Conservation (phyloP, 2,113 vertebrate species). For the Macquaria ambigua region DNA sequence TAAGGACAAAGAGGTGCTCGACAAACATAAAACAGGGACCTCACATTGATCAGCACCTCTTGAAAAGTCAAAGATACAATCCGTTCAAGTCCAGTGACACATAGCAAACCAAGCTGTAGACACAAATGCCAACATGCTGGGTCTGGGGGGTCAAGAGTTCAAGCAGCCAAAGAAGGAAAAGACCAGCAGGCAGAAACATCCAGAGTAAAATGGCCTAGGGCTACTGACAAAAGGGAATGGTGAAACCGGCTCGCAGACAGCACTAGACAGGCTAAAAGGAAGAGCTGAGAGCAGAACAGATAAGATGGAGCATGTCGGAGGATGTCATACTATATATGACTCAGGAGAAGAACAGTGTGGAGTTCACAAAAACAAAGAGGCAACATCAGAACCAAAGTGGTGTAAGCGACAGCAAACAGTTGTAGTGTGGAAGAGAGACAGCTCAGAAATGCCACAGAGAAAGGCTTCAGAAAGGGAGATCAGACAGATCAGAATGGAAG, state of each 20-base stretch:
- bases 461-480: slow-evolving; percentile 19
- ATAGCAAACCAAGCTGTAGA: not conserved
- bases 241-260: slow-evolving; percentile 19
- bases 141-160: slow-evolving; percentile 44
- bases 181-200: slow-evolving; percentile 38
- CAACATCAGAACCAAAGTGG: slow-evolving; percentile 33
- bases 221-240: slow-evolving; percentile 45
- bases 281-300: slow-evolving; percentile 8
- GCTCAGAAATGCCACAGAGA: slow-evolving; percentile 20
- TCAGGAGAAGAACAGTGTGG: slow-evolving; percentile 15
- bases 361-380: slow-evolving; percentile 44
- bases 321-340: slow-evolving; percentile 33
- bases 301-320: slow-evolving; percentile 5
- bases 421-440: slow-evolving; percentile 21
- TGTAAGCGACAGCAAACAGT: slow-evolving; percentile 31
- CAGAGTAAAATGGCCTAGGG: slow-evolving; percentile 54
- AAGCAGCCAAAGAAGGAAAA: slow-evolving; percentile 41
- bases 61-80: slow-evolving; percentile 12
- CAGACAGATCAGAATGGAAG: slow-evolving; percentile 37
- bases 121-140: not conserved
- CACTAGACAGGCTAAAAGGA: slow-evolving; percentile 21
- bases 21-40: not conserved
- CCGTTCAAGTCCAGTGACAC: slow-evolving; percentile 6
- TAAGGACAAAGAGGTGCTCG: not conserved
- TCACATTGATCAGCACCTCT: slow-evolving; percentile 3